These are phyloP conservation scores for Eupithecia insigniata DNA, from an alignment of 2,888 invertebrate genomes.

Conservation along the genomic window DNA sequence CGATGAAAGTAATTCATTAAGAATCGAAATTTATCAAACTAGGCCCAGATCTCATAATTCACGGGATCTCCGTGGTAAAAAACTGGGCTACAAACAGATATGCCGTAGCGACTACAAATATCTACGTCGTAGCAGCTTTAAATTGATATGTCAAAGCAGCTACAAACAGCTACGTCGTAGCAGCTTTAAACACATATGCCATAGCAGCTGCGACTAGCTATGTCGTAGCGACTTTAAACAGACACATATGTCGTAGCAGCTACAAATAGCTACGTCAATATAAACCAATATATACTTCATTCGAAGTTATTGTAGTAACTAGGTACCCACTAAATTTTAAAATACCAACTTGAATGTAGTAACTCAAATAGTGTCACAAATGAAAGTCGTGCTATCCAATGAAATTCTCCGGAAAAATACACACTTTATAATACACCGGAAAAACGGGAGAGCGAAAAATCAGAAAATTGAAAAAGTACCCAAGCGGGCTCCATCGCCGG, in stretches of 20 bases:
- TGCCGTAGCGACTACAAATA: neutral
- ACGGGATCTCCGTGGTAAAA: too few relatives aligned
- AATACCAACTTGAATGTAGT: neutral
- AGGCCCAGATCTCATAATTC: too few relatives aligned
- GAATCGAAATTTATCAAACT: too few relatives aligned
- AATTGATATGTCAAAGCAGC: neutral
- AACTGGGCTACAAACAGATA: neutral
- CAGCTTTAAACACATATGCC: too few relatives aligned
- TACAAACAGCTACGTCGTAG: neutral
- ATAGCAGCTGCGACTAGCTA: too few relatives aligned
- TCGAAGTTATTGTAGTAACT: neutral
- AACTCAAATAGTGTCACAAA: neutral
- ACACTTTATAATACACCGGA: constrained; percentile 15
- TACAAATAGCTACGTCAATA: neutral
- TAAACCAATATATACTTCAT: neutral
- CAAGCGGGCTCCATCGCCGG: constrained; percentile 24
- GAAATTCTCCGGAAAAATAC: constrained; percentile 9
- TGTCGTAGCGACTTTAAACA: too few relatives aligned
- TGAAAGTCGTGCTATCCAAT: constrained; percentile 13
- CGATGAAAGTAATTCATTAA: too few relatives aligned
- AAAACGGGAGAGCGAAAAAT: constrained; percentile 26
- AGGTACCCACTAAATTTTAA: neutral
- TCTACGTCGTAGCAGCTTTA: neutral
- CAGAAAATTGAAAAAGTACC: constrained; percentile 29
- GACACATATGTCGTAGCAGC: neutral